phyloP scores from a whole-genome alignment of 1,140 invertebrate genomes.

The Antheraea mylitta region DNA sequence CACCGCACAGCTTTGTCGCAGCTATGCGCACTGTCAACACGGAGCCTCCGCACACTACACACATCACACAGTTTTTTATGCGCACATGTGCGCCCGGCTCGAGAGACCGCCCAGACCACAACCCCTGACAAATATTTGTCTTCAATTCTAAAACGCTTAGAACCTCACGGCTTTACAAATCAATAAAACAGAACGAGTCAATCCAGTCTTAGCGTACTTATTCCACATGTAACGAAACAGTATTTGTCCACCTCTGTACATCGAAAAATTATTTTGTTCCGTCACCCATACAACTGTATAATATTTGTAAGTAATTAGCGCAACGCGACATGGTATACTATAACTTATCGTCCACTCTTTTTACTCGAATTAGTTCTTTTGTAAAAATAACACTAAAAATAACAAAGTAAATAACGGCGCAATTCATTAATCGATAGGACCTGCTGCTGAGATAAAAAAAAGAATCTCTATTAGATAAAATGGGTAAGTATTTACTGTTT shows the following conservation, averaged over 20 bases:
- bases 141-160: constrained; percentile 70
- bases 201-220: constrained; percentile 20
- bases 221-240: neutral
- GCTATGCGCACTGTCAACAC: constrained; percentile 75
- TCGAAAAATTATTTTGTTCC: neutral
- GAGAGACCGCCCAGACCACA: constrained; percentile 55
- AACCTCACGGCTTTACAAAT: constrained; percentile 46
- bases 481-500: constrained; percentile 77
- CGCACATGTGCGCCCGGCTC: constrained; percentile 53
- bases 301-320: too few species aligned
- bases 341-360: neutral
- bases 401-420: constrained; percentile 75
- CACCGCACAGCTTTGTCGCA: constrained; percentile 46
- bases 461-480: constrained; percentile 66
- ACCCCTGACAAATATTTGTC: constrained; percentile 70
- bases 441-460: constrained; percentile 68
- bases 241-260: constrained; percentile 6
- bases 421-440: constrained; percentile 76
- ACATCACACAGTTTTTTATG: constrained; percentile 66
- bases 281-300: neutral
- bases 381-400: constrained; percentile 23
- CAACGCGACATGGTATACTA: too few species aligned
- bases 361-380: neutral
- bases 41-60: constrained; percentile 42
- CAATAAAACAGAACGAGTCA: constrained; percentile 47